Conservation (phyloP, 2,113 vertebrate species). For the Alouatta palliata region DNA sequence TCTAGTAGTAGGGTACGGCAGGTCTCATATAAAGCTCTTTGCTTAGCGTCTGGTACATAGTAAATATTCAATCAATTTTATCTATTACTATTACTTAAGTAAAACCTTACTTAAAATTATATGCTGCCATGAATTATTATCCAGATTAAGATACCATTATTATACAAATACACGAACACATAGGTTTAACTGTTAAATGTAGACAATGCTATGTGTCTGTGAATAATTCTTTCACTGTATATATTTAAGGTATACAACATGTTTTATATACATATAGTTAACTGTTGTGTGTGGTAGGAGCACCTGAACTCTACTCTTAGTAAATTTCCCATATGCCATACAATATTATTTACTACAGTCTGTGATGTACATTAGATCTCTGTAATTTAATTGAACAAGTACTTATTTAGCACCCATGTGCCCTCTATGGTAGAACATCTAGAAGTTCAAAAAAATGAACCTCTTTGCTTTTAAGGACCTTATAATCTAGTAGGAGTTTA, state of each 20-base stretch:
- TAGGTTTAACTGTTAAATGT: background rate
- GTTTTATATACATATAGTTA: background rate
- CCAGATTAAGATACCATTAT: background rate
- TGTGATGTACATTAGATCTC: background rate
- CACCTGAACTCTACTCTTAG: background rate
- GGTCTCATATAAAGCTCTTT: background rate
- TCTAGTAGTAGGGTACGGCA: background rate
- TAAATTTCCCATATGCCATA: background rate
- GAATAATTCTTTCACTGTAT: background rate
- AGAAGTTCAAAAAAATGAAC: background rate
- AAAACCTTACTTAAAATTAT: constrained; percentile 33
- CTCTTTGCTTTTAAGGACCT: background rate
- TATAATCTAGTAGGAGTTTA: background rate
- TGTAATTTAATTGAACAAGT: background rate
- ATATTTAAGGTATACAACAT: background rate
- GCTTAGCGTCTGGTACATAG: background rate
- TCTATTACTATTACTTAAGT: background rate
- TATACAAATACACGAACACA: background rate
- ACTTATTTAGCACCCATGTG: background rate
- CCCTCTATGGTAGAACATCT: background rate
- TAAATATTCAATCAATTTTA: background rate
- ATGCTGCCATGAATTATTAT: background rate
- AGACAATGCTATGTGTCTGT: background rate
- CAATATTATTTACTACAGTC: background rate
- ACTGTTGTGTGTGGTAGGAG: background rate